A percentile compares a stretch with the other conserved stretches of the same genome.
Conservation (phyloP, 2,888 invertebrate species). For the Diaphora mendica region DNA sequence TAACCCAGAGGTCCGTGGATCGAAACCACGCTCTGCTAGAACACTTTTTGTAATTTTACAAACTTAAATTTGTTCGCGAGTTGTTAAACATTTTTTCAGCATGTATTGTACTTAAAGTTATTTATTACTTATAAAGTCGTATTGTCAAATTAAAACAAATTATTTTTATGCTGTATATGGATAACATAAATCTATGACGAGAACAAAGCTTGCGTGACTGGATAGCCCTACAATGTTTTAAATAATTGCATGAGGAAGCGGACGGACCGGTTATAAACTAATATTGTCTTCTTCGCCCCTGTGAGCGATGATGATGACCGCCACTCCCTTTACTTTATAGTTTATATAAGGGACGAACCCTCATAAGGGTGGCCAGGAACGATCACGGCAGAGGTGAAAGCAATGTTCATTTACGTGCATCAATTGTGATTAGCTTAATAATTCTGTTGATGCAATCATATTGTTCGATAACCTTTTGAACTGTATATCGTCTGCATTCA, state of each 20-base stretch:
- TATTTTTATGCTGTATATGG: background rate
- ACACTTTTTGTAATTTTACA: slow-evolving; percentile 30
- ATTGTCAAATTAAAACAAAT: background rate
- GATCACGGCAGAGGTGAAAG: slow-evolving; percentile 63
- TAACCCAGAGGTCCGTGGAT: slow-evolving; percentile 96
- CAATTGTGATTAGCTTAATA: slow-evolving; percentile 36
- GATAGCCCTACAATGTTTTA: slow-evolving; percentile 44
- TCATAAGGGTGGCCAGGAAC: slow-evolving; percentile 63
- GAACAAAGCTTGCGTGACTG: slow-evolving; percentile 49
- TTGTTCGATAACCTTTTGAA: slow-evolving; percentile 67
- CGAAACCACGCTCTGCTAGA: slow-evolving; percentile 93
- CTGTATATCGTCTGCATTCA: slow-evolving; percentile 62
- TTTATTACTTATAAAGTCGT: background rate
- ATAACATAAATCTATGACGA: slow-evolving; percentile 23
- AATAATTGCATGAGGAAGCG: slow-evolving; percentile 59
- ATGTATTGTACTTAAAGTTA: too few relatives aligned
- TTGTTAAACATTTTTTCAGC: background rate
- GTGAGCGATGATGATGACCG: slow-evolving; percentile 74
- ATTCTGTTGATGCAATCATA: slow-evolving; percentile 34
- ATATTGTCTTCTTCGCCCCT: slow-evolving; percentile 66
- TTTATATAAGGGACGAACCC: slow-evolving; percentile 73
- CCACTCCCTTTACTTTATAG: slow-evolving; percentile 72
- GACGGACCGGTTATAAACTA: slow-evolving; percentile 61
- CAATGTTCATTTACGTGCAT: slow-evolving; percentile 45
- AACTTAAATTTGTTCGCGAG: background rate